Percentiles rank a stretch among this genome's conserved stretches.
Conservation (phyloP, 2,797 vertebrate species). For the Gymnopithys bicolor region DNA sequence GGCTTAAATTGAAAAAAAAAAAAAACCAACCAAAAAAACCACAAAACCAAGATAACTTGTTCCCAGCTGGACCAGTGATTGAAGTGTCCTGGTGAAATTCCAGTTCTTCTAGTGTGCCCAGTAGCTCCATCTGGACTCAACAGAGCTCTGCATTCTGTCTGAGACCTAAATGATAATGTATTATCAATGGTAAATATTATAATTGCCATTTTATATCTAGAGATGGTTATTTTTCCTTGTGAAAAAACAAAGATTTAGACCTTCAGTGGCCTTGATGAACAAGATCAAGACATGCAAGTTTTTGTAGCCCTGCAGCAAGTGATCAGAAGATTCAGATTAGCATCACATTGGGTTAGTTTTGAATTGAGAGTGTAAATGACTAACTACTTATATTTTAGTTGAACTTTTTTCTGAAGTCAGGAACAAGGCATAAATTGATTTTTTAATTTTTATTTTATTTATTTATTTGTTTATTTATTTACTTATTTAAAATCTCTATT, state of each 20-base stretch:
- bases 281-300: background rate
- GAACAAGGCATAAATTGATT: background rate
- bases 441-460: no score
- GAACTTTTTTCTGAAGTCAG: background rate
- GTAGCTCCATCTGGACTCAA: background rate
- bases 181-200: background rate
- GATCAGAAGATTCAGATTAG: background rate
- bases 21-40: no score
- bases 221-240: background rate
- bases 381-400: background rate
- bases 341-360: background rate
- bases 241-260: background rate
- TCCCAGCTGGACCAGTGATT: background rate
- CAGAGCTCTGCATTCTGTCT: background rate
- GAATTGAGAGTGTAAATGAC: background rate
- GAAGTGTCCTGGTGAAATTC: background rate
- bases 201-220: background rate
- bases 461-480: no score
- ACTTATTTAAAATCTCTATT: background rate
- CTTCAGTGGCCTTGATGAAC: background rate
- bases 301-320: background rate
- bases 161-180: background rate
- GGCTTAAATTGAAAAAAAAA: background rate
- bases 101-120: background rate
- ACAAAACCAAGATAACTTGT: background rate